Evolutionary conservation across 2,797 vertebrate species (phyloP), one percentile per base, ranked within the genome.

Genomic region (Masticophis lateralis): DNA sequence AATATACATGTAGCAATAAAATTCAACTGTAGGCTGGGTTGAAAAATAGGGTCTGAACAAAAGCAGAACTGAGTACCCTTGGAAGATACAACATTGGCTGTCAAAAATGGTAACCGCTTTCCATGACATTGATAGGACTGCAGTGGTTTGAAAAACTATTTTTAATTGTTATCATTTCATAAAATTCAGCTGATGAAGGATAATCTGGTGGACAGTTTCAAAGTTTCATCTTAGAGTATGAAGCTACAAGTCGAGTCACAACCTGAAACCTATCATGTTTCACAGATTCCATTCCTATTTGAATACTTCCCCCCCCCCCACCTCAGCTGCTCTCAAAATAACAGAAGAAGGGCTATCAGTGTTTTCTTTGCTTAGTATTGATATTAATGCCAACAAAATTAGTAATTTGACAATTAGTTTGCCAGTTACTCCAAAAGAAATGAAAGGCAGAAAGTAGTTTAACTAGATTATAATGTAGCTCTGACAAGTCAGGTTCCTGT

Each of bases 401-500:
- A 98, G 97, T 98, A 97, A 98, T 98, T 97, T 98, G 97, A 98
- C 98, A 98, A 99, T 98, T 98, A 98, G 97, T 98, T 97, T 96
- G 96, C 97, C 95, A 97, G 97, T 98, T 98, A 98, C 97, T 97
- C 97, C 96, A 97, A 98, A 97, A 98, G 97, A 97, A 97, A 98
- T 98, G 98, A 98, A 98, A 98, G 98, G 95, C 93, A 97, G 96
- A 97, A 97, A 97, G 96, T 96, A 97, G 97, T 98, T 98, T 98
- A 98, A 98, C 98, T 98, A 98, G 98, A 98, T 98, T 98, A 97
- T 97, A 98, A 98, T 97, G 97, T 98, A 98, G 97, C 98, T 98
- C 98, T 99, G 98, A 99, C 98, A 98, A 98, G 98, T 98, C 98
- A 97, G 98, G 98, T 98, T 98, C 97, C 98, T 99, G 99, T 99